Evolutionary conservation across 1,140 invertebrate genomes (phyloP).

Genomic region (Tetraneura akinire): DNA sequence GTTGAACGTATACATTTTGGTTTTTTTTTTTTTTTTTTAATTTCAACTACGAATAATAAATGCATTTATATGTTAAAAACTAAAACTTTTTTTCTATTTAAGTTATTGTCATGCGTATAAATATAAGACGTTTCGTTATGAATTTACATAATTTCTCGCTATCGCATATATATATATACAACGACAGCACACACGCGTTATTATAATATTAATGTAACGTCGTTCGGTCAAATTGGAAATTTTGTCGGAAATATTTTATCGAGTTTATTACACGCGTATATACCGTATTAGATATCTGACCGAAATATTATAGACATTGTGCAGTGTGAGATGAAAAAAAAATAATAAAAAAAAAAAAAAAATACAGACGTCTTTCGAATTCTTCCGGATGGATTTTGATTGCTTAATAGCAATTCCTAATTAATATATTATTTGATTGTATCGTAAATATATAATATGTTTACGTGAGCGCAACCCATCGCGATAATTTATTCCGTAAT

Average conservation of each 20-base stretch:
- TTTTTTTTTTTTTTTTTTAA: too few relatives aligned
- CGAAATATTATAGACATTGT: neutral
- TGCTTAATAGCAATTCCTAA: constrained; percentile 7
- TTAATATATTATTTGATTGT: constrained; percentile 11
- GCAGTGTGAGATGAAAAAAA: neutral
- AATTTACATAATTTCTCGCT: constrained; percentile 29
- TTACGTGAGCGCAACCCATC: neutral
- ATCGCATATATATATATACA: too few relatives aligned
- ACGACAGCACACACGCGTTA: neutral
- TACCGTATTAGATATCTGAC: neutral
- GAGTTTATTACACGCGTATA: too few relatives aligned
- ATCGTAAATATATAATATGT: neutral
- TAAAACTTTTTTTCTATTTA: constrained; percentile 16
- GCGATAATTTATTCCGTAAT: neutral
- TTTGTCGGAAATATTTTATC: constrained; percentile 17
- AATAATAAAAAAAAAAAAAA: too few relatives aligned
- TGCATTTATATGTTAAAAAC: constrained; percentile 15
- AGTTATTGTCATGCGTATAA: neutral
- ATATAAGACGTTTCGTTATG: neutral
- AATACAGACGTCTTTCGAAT: constrained; percentile 4
- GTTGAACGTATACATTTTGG: too few relatives aligned
- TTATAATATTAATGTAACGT: neutral
- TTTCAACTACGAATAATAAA: neutral
- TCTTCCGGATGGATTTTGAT: neutral
- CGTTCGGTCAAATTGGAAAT: constrained; percentile 14